Evolutionary conservation across 2,113 vertebrate species (phyloP), one percentile per base, ranked within the genome.

Genomic region (Syrmaticus mikado): DNA sequence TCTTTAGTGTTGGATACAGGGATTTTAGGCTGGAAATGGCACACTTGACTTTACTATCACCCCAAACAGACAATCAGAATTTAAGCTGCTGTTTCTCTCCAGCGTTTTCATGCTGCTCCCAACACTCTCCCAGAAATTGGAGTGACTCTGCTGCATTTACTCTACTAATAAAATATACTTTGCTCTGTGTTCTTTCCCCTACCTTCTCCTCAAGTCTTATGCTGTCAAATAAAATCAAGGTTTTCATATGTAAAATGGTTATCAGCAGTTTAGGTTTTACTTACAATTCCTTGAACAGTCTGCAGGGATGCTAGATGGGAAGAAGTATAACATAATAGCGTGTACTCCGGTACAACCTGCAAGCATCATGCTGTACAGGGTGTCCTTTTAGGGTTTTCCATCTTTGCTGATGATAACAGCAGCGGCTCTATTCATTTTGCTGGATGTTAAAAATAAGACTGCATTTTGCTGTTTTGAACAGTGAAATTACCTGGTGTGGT

Each of bases 51-150:
- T 91, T 85, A 85, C 91, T 96, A 74, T 96, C 85, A 91, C 87
- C 89, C 87, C 52, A 91, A 92, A 94, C 79, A 94, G 91, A 93
- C 91, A 94, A 94, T 92, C 82, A 91, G 58, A 85, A 91, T 91
- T 87, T 95, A 96, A 96, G 89, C 93, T 92, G 87, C 68, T 91
- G 25, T 92, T 96, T 92, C 82, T 94, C 94, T 85, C 64, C 72
- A 85, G 52, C 68, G 38, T 87, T 89, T 82, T 93, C 89, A 77
- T 50, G 57, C 34, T 73, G 57, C 45, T 91, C 27, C 62, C 17
- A 48, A 57, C 43, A 57, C 53, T 83, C 55, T 68, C 52, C 43
- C 80, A 79, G 87, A 91, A 95, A 90, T 30, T 88, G 43, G 81
- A 83, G 90, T 94, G 92, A 84, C 83, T 92, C 87, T 96, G 73